phyloP scores from a whole-genome alignment of 2,888 invertebrate species.

The Coleophora deauratella region DNA sequence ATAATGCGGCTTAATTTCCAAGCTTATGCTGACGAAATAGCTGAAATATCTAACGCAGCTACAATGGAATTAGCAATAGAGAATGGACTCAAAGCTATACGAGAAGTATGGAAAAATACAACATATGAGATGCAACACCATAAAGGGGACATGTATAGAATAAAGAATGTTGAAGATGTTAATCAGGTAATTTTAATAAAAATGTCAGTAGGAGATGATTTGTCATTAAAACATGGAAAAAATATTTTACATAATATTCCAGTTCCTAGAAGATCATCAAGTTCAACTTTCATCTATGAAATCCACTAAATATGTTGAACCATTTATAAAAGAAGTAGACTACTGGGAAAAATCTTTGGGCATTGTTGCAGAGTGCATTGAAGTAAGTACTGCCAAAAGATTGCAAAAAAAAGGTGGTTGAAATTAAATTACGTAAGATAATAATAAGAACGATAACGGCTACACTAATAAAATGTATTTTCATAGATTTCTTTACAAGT shows the following conservation, averaged over 20 bases:
- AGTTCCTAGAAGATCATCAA: constrained; percentile 87
- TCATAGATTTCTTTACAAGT: constrained; percentile 79
- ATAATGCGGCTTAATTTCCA: constrained; percentile 89
- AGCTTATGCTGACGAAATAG: constrained; percentile 86
- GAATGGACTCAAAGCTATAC: constrained; percentile 81
- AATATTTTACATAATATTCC: not conserved
- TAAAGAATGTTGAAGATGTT: constrained; percentile 86
- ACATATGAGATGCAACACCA: constrained; percentile 82
- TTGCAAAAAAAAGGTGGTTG: too few species aligned
- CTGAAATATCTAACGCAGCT: constrained; percentile 89
- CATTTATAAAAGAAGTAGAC: constrained; percentile 88
- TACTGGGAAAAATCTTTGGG: constrained; percentile 90
- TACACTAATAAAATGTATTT: not conserved
- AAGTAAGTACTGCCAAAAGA: constrained; percentile 55
- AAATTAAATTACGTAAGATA: too few species aligned
- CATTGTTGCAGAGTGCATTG: constrained; percentile 86
- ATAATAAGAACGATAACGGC: too few species aligned
- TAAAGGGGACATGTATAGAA: constrained; percentile 78
- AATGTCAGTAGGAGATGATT: not conserved
- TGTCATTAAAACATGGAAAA: too few species aligned
- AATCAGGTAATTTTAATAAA: constrained; percentile 68
- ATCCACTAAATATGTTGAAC: constrained; percentile 88
- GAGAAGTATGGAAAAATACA: constrained; percentile 81
- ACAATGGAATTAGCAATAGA: constrained; percentile 93
- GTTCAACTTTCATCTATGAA: constrained; percentile 90